Evolutionary conservation across 2,888 invertebrate genomes (phyloP).

Genomic region (Phoenoteleia sp.): DNA sequence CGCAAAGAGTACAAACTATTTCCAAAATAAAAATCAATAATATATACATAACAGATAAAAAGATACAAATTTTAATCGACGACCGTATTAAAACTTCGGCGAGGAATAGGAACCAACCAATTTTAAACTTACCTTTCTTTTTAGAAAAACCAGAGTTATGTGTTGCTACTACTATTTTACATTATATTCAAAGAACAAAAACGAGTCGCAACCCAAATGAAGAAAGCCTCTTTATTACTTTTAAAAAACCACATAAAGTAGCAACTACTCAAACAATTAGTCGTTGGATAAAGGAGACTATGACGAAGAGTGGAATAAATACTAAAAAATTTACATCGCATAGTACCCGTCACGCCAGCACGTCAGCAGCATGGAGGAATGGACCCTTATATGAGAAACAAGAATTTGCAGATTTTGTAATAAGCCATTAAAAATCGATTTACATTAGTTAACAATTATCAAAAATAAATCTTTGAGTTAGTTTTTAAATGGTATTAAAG

Average conservation of each 20-base stretch:
- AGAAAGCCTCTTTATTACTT: background rate
- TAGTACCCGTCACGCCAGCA: conserved; percentile 10
- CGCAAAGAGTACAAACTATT: conserved; percentile 27
- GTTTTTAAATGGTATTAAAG: no score
- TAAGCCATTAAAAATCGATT: no score
- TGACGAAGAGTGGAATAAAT: background rate
- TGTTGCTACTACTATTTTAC: background rate
- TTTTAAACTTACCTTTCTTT: background rate
- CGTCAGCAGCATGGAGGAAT: no score
- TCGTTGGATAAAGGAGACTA: background rate
- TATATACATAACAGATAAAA: conserved; percentile 1
- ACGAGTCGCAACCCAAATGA: background rate
- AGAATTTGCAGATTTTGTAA: no score
- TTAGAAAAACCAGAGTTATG: background rate
- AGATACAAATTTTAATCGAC: conserved; percentile 16
- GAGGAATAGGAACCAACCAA: conserved; percentile 16
- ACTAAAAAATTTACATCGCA: conserved; percentile 1
- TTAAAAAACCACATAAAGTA: background rate
- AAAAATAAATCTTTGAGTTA: no score
- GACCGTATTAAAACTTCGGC: conserved; percentile 36
- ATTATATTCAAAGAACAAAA: background rate
- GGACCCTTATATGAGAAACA: no score
- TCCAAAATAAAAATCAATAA: background rate
- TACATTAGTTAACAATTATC: no score
- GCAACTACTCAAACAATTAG: background rate